Percentiles rank a stretch among this genome's conserved stretches.
Evolutionary conservation across 92 coral and sea anemone species (phyloP).

Genomic region (Phenganax subtilis): DNA sequence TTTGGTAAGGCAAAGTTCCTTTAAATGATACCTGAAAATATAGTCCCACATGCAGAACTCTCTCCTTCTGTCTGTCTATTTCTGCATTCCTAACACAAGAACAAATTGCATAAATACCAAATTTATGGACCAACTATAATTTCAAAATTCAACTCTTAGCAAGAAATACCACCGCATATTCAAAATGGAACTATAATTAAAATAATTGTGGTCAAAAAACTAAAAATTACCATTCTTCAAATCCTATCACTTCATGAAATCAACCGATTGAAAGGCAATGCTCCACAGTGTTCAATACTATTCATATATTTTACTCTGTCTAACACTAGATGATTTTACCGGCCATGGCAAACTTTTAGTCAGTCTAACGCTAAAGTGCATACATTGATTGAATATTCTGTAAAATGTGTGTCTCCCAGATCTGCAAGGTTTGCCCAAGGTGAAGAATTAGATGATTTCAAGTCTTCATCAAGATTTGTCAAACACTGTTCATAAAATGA

Average conservation of each 20-base stretch:
- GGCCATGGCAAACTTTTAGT: neutral
- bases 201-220: too few species aligned
- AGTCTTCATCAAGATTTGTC: slow-evolving; percentile 22
- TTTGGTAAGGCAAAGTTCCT: neutral
- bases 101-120: neutral
- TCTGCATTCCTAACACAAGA: slow-evolving; percentile 22
- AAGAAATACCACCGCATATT: neutral
- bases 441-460: neutral
- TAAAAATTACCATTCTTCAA: too few species aligned
- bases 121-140: neutral
- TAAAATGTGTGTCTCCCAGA: slow-evolving; percentile 25
- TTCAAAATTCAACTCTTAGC: neutral
- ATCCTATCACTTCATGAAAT: too few species aligned
- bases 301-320: too few species aligned
- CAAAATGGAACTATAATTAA: too few species aligned
- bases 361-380: neutral
- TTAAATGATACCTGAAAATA: slow-evolving; percentile 25
- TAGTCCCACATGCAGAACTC: slow-evolving; percentile 20
- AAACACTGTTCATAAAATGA: slow-evolving; percentile 40
- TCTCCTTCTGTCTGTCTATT: slow-evolving; percentile 38
- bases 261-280: too few species aligned
- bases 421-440: slow-evolving; percentile 31
- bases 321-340: too few species aligned
- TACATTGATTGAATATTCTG: slow-evolving; percentile 32
- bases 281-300: too few species aligned